phyloP scores from a whole-genome alignment of 2,888 invertebrate species.

The Plusia festucae region DNA sequence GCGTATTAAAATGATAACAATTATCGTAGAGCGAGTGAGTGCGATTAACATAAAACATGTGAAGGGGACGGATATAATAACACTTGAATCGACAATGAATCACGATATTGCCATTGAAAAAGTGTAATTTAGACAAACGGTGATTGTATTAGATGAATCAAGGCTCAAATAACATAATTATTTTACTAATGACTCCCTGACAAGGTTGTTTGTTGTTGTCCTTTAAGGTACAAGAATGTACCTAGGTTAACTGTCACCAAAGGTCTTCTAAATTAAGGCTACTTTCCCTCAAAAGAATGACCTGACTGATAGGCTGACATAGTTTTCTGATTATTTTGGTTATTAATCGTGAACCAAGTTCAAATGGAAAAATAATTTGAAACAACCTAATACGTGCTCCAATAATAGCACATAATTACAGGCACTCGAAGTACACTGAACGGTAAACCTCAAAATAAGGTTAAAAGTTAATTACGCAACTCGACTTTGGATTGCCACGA shows the following conservation, averaged over 20 bases:
- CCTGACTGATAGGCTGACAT: not conserved
- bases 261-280: too few relatives aligned
- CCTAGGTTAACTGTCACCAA: too few relatives aligned
- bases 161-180: conserved; percentile 26
- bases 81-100: conserved; percentile 81
- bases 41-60: conserved; percentile 62
- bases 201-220: conserved; percentile 41
- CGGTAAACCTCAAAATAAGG: conserved; percentile 32
- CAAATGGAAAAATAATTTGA: not conserved
- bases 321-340: not conserved
- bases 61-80: conserved; percentile 63
- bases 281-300: not conserved
- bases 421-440: conserved; percentile 14
- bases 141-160: conserved; percentile 39
- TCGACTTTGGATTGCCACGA: conserved; percentile 10
- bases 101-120: conserved; percentile 63
- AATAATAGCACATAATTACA: conserved; percentile 8
- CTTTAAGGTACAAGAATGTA: too few relatives aligned
- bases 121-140: conserved; percentile 55
- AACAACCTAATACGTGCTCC: not conserved
- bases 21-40: conserved; percentile 61
- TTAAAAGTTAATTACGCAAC: conserved; percentile 28
- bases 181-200: conserved; percentile 18
- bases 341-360: not conserved
- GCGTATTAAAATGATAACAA: conserved; percentile 64